phyloP scores from a whole-genome alignment of 2,797 vertebrate genomes.

The Semotilus atromaculatus region DNA sequence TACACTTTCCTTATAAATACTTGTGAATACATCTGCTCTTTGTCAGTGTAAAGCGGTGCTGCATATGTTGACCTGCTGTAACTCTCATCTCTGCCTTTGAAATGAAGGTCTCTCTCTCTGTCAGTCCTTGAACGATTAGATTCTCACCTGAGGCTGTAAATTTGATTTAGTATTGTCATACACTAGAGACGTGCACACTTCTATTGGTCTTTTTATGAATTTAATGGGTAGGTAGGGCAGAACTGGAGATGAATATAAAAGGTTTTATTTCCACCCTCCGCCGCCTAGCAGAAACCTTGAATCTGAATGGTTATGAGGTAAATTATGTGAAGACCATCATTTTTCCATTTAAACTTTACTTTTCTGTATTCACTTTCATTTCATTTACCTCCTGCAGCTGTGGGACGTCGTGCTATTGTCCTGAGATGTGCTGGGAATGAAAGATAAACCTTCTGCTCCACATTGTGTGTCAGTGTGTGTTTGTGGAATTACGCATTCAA shows the following conservation, averaged over 20 bases:
- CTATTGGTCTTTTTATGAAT: constrained; percentile 36
- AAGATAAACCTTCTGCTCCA: not conserved
- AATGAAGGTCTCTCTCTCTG: constrained; percentile 13
- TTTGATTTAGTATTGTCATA: constrained; percentile 41
- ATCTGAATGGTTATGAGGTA: constrained; percentile 11
- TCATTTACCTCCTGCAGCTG: not conserved
- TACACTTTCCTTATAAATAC: not conserved
- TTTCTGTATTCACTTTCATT: not conserved
- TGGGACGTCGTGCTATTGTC: not conserved
- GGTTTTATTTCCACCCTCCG: not conserved
- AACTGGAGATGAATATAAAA: constrained; percentile 24
- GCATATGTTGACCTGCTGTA: constrained; percentile 35
- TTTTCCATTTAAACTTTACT: not conserved
- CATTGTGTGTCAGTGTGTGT: constrained; percentile 9
- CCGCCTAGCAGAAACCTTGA: constrained; percentile 8
- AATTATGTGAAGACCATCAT: not conserved
- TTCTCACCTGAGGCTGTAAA: constrained; percentile 38
- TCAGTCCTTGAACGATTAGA: constrained; percentile 17
- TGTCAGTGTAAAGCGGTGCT: not conserved
- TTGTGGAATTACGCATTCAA: not conserved
- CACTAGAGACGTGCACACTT: constrained; percentile 22
- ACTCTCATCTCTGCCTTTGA: not conserved
- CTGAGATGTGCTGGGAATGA: not conserved
- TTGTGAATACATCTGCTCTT: not conserved
- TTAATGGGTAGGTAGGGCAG: constrained; percentile 22